Conservation (phyloP, 2,888 invertebrate genomes). For the Morpho achilles region DNA sequence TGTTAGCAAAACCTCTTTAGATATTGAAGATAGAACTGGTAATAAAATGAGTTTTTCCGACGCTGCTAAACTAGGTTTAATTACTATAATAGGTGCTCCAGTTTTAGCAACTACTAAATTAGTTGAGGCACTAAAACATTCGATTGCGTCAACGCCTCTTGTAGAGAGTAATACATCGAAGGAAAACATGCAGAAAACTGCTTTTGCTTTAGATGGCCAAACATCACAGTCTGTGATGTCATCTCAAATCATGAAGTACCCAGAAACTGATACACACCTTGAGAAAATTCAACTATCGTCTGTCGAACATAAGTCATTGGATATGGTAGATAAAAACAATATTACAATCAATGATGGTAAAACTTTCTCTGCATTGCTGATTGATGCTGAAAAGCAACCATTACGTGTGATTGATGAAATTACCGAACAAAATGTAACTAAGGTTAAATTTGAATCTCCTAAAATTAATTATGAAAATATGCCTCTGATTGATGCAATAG, state of each 20-base stretch:
- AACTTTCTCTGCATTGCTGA: slow-evolving; percentile 55
- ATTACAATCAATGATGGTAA: slow-evolving; percentile 42
- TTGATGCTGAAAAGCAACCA: slow-evolving; percentile 70
- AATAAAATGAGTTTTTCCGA: slow-evolving; percentile 84
- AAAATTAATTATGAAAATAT: slow-evolving; percentile 68
- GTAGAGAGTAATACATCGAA: too few species aligned
- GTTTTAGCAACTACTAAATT: slow-evolving; percentile 84
- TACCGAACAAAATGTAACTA: slow-evolving; percentile 65
- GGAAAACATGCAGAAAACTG: too few species aligned
- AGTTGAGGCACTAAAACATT: slow-evolving; percentile 58
- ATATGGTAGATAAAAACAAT: slow-evolving; percentile 2
- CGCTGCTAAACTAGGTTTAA: slow-evolving; percentile 86
- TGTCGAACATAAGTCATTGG: neutral
- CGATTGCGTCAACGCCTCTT: too few species aligned
- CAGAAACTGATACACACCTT: neutral
- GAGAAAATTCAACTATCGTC: neutral
- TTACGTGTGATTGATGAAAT: slow-evolving; percentile 69
- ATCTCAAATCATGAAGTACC: neutral
- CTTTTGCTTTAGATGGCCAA: neutral
- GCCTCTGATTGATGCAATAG: slow-evolving; percentile 81
- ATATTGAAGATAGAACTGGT: slow-evolving; percentile 82
- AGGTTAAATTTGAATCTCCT: slow-evolving; percentile 44
- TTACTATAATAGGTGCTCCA: slow-evolving; percentile 87
- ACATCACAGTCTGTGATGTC: neutral
- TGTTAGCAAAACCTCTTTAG: slow-evolving; percentile 84